A percentile compares a stretch with the other conserved stretches of the same genome.
Evolutionary conservation across 2,888 invertebrate species (phyloP).

Genomic region (Drosophila suboccidentalis): DNA sequence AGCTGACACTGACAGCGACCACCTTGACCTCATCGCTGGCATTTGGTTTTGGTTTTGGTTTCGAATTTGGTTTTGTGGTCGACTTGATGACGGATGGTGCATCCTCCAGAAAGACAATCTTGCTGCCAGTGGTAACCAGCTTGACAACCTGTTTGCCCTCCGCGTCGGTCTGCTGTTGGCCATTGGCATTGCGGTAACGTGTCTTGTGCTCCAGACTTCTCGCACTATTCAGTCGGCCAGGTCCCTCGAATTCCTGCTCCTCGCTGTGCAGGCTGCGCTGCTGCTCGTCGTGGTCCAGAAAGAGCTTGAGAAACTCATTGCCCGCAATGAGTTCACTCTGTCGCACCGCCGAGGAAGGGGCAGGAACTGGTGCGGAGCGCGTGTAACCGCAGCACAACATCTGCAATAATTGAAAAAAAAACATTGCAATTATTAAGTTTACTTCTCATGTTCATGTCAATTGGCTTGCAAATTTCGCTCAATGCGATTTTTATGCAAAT

Average conservation of each 20-base stretch:
- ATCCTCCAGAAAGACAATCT: conserved; percentile 83
- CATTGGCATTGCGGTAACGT: conserved; percentile 62
- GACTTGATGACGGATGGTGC: conserved; percentile 29
- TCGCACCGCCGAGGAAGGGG: conserved; percentile 43
- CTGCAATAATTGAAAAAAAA: conserved; percentile 49
- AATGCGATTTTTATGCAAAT: conserved; percentile 68
- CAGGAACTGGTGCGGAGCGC: conserved; percentile 39
- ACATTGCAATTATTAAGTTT: conserved; percentile 49
- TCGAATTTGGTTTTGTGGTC: conserved; percentile 42
- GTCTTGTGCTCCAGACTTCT: conserved; percentile 67
- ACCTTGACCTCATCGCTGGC: conserved; percentile 84
- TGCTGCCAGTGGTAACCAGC: conserved; percentile 83
- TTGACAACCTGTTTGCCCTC: conserved; percentile 79
- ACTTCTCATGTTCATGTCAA: conserved; percentile 56
- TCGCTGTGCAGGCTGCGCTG: conserved; percentile 71
- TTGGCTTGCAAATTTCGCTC: conserved; percentile 33
- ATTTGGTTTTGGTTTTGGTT: conserved; percentile 38
- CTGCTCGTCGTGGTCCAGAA: conserved; percentile 80
- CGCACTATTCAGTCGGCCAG: conserved; percentile 45
- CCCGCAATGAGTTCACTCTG: conserved; percentile 84
- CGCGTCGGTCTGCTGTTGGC: conserved; percentile 44
- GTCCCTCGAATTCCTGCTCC: conserved; percentile 67
- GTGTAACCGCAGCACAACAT: conserved; percentile 74
- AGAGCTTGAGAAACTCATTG: conserved; percentile 84
- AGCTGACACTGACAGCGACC: conserved; percentile 87